Conservation (phyloP, 1,140 invertebrate species). For the Magallana ariakensis region DNA sequence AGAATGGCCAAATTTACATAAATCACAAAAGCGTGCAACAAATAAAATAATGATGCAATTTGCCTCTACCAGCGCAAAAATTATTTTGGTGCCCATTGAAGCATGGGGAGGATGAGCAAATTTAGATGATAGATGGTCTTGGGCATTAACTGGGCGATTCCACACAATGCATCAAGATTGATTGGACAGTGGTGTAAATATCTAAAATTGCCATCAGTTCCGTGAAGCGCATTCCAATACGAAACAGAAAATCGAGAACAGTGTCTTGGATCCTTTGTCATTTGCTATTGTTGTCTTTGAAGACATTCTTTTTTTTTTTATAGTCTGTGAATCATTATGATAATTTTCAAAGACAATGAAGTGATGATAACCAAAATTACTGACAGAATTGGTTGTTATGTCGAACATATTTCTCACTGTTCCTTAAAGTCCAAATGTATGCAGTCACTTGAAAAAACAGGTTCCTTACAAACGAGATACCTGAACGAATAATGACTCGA, state of each 20-base stretch:
- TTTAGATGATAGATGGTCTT: conserved; percentile 39
- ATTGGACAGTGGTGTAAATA: conserved; percentile 35
- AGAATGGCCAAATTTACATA: conserved; percentile 34
- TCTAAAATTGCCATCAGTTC: conserved; percentile 41
- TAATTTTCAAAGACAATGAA: not conserved
- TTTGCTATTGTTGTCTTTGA: not conserved
- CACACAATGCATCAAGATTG: conserved; percentile 40
- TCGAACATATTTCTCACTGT: too few species aligned
- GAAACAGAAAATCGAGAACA: conserved; percentile 6
- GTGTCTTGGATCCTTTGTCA: conserved; percentile 20
- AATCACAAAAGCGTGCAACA: conserved; percentile 21
- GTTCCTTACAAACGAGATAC: too few species aligned
- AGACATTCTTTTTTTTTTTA: not conserved
- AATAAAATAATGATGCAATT: conserved; percentile 44
- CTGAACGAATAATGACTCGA: too few species aligned
- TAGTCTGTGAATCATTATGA: conserved; percentile 1
- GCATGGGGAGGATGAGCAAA: conserved; percentile 25
- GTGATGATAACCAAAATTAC: not conserved
- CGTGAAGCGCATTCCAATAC: conserved; percentile 29
- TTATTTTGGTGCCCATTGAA: conserved; percentile 3
- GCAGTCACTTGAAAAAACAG: too few species aligned
- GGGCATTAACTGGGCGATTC: conserved; percentile 31
- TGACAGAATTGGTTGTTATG: too few species aligned
- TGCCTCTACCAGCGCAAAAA: conserved; percentile 32
- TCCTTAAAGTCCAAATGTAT: too few species aligned